Evolutionary conservation across 2,888 invertebrate species (phyloP).

Genomic region (Lathronympha strigana): DNA sequence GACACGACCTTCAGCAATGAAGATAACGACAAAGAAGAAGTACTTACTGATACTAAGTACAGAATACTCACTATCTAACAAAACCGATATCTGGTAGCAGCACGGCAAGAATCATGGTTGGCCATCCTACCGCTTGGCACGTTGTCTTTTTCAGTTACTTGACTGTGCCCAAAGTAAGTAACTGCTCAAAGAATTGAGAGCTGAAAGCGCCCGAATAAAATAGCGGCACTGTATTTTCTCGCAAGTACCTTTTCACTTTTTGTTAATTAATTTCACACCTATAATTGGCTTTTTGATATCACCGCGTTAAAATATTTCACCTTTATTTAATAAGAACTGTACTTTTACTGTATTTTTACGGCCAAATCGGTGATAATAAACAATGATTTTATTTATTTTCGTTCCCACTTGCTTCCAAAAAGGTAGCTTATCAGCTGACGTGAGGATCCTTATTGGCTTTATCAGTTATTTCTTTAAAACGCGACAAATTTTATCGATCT

Average conservation of each 20-base stretch:
- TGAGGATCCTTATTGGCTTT: slow-evolving; percentile 20
- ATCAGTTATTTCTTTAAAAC: slow-evolving; percentile 23
- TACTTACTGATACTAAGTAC: no score
- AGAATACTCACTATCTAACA: no score
- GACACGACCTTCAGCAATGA: no score
- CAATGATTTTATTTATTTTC: slow-evolving; percentile 38
- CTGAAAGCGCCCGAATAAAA: no score
- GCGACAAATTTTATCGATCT: slow-evolving; percentile 37
- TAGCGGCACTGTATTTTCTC: not conserved
- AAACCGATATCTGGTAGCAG: no score
- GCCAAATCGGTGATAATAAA: slow-evolving; percentile 23
- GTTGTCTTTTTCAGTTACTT: no score
- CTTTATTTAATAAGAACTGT: slow-evolving; percentile 26
- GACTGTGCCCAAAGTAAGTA: no score
- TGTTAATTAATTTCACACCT: slow-evolving; percentile 10
- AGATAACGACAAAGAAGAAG: no score
- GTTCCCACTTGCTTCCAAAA: slow-evolving; percentile 15
- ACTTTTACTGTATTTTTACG: slow-evolving; percentile 20
- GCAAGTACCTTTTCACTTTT: not conserved
- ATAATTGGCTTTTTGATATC: slow-evolving; percentile 11
- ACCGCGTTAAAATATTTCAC: slow-evolving; percentile 16
- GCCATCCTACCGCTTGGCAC: no score
- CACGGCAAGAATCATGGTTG: no score
- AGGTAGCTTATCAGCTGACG: slow-evolving; percentile 30
- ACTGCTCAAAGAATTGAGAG: no score